Conservation (phyloP, 2,113 vertebrate species). For the Onychostruthus taczanowskii region DNA sequence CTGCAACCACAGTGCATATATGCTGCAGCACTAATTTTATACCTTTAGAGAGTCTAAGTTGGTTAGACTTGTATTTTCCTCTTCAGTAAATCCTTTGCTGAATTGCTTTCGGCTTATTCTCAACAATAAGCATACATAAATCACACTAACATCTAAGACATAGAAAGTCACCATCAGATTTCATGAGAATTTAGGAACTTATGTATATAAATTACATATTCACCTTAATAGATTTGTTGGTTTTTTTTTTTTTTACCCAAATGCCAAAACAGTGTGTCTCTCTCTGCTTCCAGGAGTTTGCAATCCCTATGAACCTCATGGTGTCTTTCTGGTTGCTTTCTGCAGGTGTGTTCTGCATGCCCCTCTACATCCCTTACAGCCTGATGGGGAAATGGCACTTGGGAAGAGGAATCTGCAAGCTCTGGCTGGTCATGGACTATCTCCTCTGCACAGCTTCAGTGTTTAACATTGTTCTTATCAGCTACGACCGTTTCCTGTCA, state of each 20-base stretch:
- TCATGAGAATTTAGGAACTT: not conserved
- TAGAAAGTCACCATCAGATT: not conserved
- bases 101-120: not conserved
- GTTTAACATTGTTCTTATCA: slow-evolving; percentile 90
- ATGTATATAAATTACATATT: not conserved
- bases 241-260: not conserved
- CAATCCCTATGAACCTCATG: not conserved
- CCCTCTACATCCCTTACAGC: slow-evolving; percentile 85
- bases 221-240: not conserved
- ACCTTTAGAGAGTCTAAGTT: not conserved
- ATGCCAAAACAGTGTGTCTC: not conserved
- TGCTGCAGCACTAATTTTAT: not conserved
- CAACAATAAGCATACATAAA: not conserved
- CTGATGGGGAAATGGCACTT: slow-evolving; percentile 76
- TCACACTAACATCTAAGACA: not conserved
- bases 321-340: not conserved
- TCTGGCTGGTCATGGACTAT: slow-evolving; percentile 87
- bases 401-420: slow-evolving; percentile 76
- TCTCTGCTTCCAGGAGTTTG: not conserved
- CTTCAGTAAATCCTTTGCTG: not conserved
- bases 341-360: slow-evolving; percentile 83
- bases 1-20: not conserved
- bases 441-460: slow-evolving; percentile 85
- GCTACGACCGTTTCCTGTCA: slow-evolving; percentile 87
- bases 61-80: not conserved